Conservation (phyloP, 2,113 vertebrate genomes). For the Lasiurus borealis region DNA sequence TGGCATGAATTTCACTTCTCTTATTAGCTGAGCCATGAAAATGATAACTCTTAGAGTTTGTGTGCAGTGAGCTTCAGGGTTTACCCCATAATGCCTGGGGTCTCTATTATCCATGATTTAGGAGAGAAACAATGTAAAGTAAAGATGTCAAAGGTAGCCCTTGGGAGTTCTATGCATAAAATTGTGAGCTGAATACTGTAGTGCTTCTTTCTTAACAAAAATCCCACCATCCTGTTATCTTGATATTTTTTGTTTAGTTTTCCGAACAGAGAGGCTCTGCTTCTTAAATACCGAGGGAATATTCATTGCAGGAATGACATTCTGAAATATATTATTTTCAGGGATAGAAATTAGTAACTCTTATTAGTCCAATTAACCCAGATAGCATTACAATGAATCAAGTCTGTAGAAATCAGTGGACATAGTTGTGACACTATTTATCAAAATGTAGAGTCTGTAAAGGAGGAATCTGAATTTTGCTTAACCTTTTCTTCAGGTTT, state of each 20-base stretch:
- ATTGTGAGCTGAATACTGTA: conserved; percentile 41
- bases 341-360: conserved; percentile 52
- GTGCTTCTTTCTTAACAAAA: conserved; percentile 46
- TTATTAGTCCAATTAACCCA: conserved; percentile 24
- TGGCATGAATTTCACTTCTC: conserved; percentile 76
- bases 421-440: conserved; percentile 50
- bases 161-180: conserved; percentile 50
- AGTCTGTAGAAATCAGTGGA: conserved; percentile 27
- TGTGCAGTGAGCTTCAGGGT: conserved; percentile 83
- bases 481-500: conserved; percentile 73
- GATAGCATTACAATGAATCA: conserved; percentile 7
- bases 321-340: conserved; percentile 49
- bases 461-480: conserved; percentile 55
- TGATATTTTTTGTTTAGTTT: conserved; percentile 40
- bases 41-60: conserved; percentile 74
- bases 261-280: background rate
- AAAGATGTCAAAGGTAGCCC: conserved; percentile 79
- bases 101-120: conserved; percentile 78
- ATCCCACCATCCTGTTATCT: conserved; percentile 31
- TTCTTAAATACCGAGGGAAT: conserved; percentile 57
- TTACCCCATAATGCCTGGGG: conserved; percentile 82
- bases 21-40: conserved; percentile 86
- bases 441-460: conserved; percentile 51
- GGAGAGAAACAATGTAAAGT: conserved; percentile 80
- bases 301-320: background rate